phyloP scores from a whole-genome alignment of 2,888 invertebrate genomes.

The Ferrisia virgata region DNA sequence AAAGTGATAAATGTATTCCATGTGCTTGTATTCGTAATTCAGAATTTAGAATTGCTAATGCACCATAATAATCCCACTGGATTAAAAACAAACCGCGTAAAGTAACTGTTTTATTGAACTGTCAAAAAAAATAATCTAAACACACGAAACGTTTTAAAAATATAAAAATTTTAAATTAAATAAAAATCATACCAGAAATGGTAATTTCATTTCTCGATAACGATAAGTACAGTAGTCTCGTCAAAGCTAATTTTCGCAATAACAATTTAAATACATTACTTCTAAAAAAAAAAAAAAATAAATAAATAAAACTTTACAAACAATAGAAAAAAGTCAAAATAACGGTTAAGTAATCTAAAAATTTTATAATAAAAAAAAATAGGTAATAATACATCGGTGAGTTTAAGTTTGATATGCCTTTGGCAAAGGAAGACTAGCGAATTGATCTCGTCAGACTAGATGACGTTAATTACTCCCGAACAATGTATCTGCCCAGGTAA shows the following conservation, averaged over 20 bases:
- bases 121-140: not conserved
- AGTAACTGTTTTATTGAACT: not conserved
- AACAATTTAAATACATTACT: not conserved
- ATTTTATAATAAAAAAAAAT: not conserved
- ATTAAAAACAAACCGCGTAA: not conserved
- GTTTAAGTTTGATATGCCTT: not conserved
- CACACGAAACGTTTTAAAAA: not conserved
- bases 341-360: not conserved
- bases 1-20: no score
- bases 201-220: not conserved
- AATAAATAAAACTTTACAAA: conserved; percentile 12
- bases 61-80: no score
- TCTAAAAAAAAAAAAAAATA: no score
- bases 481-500: conserved; percentile 54
- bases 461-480: conserved; percentile 22
- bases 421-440: not conserved
- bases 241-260: not conserved
- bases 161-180: not conserved
- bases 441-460: not conserved
- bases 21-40: no score
- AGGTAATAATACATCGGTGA: not conserved
- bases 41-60: no score
- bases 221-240: not conserved
- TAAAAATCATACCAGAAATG: not conserved
- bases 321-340: not conserved